Base-by-base conservation (phyloP, 2,113 vertebrate genomes). In the Anser cygnoides region DNA sequence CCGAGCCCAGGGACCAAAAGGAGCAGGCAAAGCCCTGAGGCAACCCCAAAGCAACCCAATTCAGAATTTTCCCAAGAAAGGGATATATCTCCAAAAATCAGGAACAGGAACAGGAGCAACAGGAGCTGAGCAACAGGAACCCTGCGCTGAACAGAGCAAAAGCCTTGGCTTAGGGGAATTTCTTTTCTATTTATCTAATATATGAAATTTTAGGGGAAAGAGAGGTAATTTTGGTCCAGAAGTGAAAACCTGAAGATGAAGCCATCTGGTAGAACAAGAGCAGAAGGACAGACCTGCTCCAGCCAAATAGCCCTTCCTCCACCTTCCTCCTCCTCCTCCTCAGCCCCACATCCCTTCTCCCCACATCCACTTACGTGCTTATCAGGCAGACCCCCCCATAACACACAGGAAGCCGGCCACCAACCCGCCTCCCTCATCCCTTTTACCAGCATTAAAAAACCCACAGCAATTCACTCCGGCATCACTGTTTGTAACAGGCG, bases 361-460 rank as follows among this genome's bases (percentile, higher is more conserved):
- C 18, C 2, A 0, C 17, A 11, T 1, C 3, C 0, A 4, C 9
- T 4, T 4, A 44, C 46, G 49, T 28, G 6, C 39, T 35, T 37
- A 5, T 9, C 49, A 67, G 5, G 5, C 35, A 39, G 29, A 11
- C 2, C 11, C 37, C 29, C 17, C 61, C 4, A 2, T 4, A 5
- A 55, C 52, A 5, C 8, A 3, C 23, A 25, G 25, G 74, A 46
- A 87, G 58, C 9, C 74, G 8, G 10, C 31, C 86, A 18, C 66
- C 74, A 33, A 5, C 46, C 50, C 8, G 10, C 74, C 13, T 35
- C 49, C 66, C n/a, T 57, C 57, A 15, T 18, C 12, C 41, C 46
- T 46, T 81, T 31, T 33, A 37, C 57, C 19, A 2, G 43, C 9
- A 8, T 83, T 33, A 70, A 58, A n/a, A 65, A 28, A 54, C 61